Base-by-base conservation (phyloP, 2,888 invertebrate genomes). In the Netelia virgata region DNA sequence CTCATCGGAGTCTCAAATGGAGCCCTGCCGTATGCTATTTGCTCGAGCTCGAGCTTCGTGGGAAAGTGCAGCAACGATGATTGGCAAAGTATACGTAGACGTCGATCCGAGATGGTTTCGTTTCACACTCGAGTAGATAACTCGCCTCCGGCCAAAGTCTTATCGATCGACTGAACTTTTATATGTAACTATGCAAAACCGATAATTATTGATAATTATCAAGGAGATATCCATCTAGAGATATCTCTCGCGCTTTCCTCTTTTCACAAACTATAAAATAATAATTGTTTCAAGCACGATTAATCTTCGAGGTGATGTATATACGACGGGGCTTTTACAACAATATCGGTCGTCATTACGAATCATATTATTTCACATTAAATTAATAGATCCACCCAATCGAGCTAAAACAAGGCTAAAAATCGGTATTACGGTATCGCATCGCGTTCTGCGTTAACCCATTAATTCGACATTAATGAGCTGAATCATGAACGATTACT, bases 51-150 rank as follows among this genome's bases (percentile, higher is more conserved):
- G 61, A 16, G 61, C 55, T 61, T 78, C 81, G 81, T 82, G 88
- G 83, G 84, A 86, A 77, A 84, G 69, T 76, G 84, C 69, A 79
- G 55, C 70, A 43, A 10, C 75, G 70, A 76, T 63, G 57, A 70
- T 59, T 41, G 73, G 73, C 84, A 86, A 47, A 16, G 0, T 18
- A 10, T 18, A 57, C 57, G 20, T 18, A 57, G 18, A 57, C 57
- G 18, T 82, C 72, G 82, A 87, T 87, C 86, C 18, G 11, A 8
- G 53, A 66, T 50, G 9, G 76, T 53, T 87, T 88, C 79, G 82
- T 88, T 90, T 90, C 86, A 90, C 89, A 89, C 86, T 87, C 84
- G 89, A 89, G 53, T 84, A 83, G 79, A 68, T 78, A 41, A 41
- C 14, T 50, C 14, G 41, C 11, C 28, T 61, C 16, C 20, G 50